phyloP scores from a whole-genome alignment of 2,113 vertebrate species.

The Hepsetus odoe region DNA sequence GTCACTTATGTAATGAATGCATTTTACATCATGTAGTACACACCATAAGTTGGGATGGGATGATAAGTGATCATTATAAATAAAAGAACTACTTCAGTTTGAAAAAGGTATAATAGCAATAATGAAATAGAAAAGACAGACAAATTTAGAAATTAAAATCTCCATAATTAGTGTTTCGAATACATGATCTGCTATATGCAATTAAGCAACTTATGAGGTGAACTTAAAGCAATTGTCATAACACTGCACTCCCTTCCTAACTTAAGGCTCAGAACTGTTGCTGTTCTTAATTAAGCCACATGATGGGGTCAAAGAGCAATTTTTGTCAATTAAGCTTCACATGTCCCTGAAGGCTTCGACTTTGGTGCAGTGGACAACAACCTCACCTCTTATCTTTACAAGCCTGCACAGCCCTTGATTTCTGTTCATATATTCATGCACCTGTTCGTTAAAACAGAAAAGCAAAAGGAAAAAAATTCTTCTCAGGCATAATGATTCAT shows the following conservation, averaged over 20 bases:
- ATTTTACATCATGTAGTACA: background rate
- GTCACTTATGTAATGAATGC: background rate
- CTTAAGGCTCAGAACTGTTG: background rate
- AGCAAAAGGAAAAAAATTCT: too few species aligned
- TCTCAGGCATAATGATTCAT: too few species aligned
- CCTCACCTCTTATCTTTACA: background rate
- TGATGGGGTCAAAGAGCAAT: constrained; percentile 69
- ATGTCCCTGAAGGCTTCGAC: background rate
- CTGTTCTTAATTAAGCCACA: constrained; percentile 34
- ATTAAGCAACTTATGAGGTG: too few species aligned
- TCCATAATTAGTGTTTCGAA: background rate
- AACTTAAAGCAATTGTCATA: background rate
- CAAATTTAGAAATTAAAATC: background rate
- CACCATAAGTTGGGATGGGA: background rate
- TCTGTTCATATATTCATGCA: too few species aligned
- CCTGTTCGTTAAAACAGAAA: constrained; percentile 11
- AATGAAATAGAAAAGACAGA: background rate
- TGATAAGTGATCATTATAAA: background rate
- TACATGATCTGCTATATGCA: background rate
- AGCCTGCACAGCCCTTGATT: too few species aligned
- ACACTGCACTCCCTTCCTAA: background rate
- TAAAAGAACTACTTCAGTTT: too few species aligned
- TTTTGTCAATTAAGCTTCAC: background rate
- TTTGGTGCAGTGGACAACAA: background rate
- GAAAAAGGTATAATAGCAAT: background rate